These are phyloP conservation scores for Rhagologus leucostigma DNA, from an alignment of 2,113 vertebrate species.

Conservation along the genomic window DNA sequence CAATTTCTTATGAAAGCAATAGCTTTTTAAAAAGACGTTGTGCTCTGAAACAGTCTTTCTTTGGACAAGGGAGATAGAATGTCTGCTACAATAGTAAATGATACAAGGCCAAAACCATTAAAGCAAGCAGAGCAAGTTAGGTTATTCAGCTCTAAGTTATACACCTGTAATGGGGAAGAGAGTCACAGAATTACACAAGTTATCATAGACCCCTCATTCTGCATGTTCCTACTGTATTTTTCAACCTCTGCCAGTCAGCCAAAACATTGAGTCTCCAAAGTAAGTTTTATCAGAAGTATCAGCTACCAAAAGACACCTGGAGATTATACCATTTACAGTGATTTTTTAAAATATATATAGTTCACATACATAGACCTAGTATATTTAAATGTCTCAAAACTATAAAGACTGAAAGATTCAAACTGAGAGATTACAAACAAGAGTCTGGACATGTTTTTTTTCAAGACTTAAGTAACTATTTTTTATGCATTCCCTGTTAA, in stretches of 20 bases:
- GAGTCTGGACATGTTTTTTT: neutral
- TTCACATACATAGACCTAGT: neutral
- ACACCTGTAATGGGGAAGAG: neutral
- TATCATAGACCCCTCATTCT: neutral
- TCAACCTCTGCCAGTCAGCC: neutral
- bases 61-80: neutral
- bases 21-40: neutral
- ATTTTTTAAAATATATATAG: neutral
- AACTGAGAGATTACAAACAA: neutral
- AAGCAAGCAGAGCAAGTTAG: neutral
- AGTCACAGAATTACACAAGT: neutral
- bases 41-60: neutral
- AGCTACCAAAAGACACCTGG: neutral
- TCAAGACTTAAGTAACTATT: neutral
- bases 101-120: neutral
- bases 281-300: neutral
- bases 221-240: neutral
- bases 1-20: neutral
- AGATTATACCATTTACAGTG: neutral
- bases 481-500: neutral
- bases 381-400: neutral
- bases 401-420: neutral
- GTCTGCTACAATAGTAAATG: neutral
- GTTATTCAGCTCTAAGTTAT: neutral
- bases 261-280: neutral